Percentiles rank a stretch among this genome's conserved stretches.
phyloP scores from a whole-genome alignment of 2,888 invertebrate species.

The Megalurothrips usitatus region DNA sequence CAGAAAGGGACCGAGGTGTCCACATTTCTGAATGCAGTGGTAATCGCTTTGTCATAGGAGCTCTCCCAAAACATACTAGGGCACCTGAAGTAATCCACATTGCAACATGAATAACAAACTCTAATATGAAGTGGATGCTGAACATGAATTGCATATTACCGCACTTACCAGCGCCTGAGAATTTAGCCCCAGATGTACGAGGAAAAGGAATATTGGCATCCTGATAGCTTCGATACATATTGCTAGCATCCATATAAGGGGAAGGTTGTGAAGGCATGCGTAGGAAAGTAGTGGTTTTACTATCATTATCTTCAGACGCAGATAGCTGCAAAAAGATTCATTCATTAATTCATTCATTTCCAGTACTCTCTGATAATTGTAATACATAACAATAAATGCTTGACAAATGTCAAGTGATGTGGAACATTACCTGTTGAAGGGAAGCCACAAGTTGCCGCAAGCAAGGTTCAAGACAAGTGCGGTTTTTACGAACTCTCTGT shows the following conservation, averaged over 20 bases:
- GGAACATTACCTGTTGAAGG: constrained; percentile 52
- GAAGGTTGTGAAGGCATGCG: neutral
- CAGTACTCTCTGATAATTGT: no score
- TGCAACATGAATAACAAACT: constrained; percentile 8
- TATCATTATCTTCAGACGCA: constrained; percentile 7
- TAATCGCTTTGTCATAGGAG: constrained; percentile 62
- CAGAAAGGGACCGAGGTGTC: constrained; percentile 74
- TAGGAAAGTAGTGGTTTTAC: neutral
- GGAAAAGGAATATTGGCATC: constrained; percentile 92
- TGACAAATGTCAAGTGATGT: constrained; percentile 38
- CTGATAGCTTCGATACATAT: constrained; percentile 48
- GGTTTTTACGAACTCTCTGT: constrained; percentile 76
- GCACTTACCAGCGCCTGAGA: constrained; percentile 72
- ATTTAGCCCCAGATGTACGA: constrained; percentile 86
- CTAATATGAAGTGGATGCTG: constrained; percentile 29
- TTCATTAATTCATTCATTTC: constrained; percentile 42
- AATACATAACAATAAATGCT: constrained; percentile 40
- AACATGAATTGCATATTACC: constrained; percentile 16
- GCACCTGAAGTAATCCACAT: constrained; percentile 49
- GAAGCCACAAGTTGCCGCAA: constrained; percentile 64
- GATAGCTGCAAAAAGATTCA: constrained; percentile 29
- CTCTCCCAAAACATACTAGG: constrained; percentile 80
- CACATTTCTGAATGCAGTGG: constrained; percentile 68
- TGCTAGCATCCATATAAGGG: neutral
- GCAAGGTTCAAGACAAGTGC: constrained; percentile 84